phyloP scores from a whole-genome alignment of 2,888 invertebrate genomes.

The Hemithea aestivaria region DNA sequence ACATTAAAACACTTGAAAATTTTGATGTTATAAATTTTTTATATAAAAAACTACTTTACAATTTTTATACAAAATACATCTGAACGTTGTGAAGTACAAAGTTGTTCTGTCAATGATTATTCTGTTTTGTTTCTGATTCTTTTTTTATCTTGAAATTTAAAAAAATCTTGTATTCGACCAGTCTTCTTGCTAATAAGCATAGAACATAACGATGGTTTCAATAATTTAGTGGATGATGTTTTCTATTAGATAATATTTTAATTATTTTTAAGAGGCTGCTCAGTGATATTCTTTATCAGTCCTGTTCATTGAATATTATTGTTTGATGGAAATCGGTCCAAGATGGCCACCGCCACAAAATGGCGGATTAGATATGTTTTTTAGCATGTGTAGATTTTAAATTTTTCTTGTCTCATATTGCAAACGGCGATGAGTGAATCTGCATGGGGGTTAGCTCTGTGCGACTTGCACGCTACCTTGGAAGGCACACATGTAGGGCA shows the following conservation, averaged over 20 bases:
- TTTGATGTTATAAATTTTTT: conserved; percentile 32
- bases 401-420: conserved; percentile 31
- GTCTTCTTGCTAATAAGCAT: conserved; percentile 4
- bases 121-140: conserved; percentile 30
- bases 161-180: conserved; percentile 25
- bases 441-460: conserved; percentile 58
- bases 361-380: too few species aligned
- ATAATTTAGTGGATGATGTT: too few species aligned
- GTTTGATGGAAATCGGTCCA: too few species aligned
- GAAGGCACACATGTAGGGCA: conserved; percentile 59
- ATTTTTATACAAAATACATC: conserved; percentile 45
- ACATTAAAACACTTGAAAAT: conserved; percentile 40
- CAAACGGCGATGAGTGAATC: conserved; percentile 53
- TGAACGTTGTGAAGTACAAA: conserved; percentile 37
- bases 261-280: too few species aligned
- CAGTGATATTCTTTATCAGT: too few species aligned
- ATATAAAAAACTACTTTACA: conserved; percentile 39
- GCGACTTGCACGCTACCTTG: conserved; percentile 50
- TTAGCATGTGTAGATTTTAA: too few species aligned
- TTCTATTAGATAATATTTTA: too few species aligned
- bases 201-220: too few species aligned
- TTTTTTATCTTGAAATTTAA: conserved; percentile 29
- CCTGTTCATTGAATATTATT: too few species aligned
- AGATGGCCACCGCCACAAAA: too few species aligned
- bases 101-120: conserved; percentile 44